A percentile compares a stretch with the other conserved stretches of the same genome.
Evolutionary conservation across 2,113 vertebrate genomes (phyloP).

Genomic region (Tretioscincus oriximinensis): DNA sequence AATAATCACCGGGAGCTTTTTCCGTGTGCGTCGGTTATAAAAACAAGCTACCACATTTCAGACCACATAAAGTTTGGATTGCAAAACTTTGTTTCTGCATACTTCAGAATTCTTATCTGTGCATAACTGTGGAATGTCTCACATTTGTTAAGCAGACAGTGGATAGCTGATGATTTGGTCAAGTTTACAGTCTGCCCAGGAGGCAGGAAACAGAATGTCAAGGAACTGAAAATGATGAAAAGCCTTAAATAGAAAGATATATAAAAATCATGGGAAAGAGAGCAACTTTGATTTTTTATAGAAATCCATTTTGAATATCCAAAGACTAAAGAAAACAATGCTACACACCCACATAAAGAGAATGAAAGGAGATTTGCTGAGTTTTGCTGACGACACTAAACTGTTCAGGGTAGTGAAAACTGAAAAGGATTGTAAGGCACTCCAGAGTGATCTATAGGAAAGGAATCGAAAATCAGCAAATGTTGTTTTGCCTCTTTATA

Average conservation of each 20-base stretch:
- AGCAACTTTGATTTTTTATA: neutral
- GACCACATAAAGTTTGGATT: neutral
- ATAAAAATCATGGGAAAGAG: neutral
- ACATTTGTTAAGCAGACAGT: slow-evolving; percentile 2
- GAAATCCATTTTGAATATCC: neutral
- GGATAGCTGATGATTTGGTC: neutral
- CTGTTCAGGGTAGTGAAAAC: too few relatives aligned
- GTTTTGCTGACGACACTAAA: too few relatives aligned
- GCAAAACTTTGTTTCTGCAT: neutral
- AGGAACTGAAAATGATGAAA: neutral
- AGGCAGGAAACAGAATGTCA: slow-evolving; percentile 2
- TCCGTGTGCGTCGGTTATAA: too few relatives aligned
- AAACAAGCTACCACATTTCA: neutral
- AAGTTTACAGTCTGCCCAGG: neutral
- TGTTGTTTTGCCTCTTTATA: too few relatives aligned
- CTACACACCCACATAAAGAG: neutral
- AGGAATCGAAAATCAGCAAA: too few relatives aligned
- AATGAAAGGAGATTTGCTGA: too few relatives aligned
- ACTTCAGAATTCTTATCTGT: neutral
- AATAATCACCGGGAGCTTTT: neutral
- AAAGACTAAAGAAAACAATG: neutral
- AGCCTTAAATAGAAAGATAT: slow-evolving; percentile 7
- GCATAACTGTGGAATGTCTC: neutral
- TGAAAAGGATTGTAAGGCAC: too few relatives aligned
- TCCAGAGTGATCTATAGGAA: too few relatives aligned